Conservation (phyloP, 2,888 invertebrate species). For the Uloborus plumipes region DNA sequence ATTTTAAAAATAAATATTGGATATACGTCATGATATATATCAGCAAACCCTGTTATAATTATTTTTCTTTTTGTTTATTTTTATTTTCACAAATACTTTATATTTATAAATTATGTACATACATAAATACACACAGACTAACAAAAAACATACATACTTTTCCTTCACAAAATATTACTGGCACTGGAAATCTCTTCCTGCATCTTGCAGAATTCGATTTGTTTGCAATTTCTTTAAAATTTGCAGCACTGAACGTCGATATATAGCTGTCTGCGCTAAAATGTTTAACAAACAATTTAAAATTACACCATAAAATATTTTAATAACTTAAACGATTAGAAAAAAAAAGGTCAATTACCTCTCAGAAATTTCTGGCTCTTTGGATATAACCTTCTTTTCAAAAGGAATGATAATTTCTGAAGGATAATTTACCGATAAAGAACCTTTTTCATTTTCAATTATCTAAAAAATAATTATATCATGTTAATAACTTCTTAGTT, state of each 20-base stretch:
- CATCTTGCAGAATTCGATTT: conserved; percentile 82
- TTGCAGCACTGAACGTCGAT: conserved; percentile 73
- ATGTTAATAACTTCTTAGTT: too few species aligned
- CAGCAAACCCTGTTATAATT: too few species aligned
- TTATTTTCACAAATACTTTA: not conserved
- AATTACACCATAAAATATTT: not conserved
- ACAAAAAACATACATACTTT: conserved; percentile 73
- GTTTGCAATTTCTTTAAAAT: conserved; percentile 77
- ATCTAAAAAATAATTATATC: conserved; percentile 68
- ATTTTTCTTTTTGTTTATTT: not conserved
- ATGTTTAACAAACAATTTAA: not conserved
- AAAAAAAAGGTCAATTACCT: conserved; percentile 6
- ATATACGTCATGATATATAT: too few species aligned
- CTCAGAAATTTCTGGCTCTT: conserved; percentile 42
- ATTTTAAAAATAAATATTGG: too few species aligned
- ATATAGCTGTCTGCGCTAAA: conserved; percentile 7
- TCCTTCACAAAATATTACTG: conserved; percentile 82
- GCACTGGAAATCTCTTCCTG: conserved; percentile 82
- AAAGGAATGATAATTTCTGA: conserved; percentile 77
- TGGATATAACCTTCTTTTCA: conserved; percentile 23
- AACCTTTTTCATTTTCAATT: conserved; percentile 79
- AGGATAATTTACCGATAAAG: conserved; percentile 81
- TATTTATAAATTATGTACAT: too few species aligned
- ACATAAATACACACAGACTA: too few species aligned
- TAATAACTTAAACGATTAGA: not conserved